Evolutionary conservation across 2,797 vertebrate species (phyloP), one percentile per base, ranked within the genome.

Genomic region (Gorsachius magnificus): DNA sequence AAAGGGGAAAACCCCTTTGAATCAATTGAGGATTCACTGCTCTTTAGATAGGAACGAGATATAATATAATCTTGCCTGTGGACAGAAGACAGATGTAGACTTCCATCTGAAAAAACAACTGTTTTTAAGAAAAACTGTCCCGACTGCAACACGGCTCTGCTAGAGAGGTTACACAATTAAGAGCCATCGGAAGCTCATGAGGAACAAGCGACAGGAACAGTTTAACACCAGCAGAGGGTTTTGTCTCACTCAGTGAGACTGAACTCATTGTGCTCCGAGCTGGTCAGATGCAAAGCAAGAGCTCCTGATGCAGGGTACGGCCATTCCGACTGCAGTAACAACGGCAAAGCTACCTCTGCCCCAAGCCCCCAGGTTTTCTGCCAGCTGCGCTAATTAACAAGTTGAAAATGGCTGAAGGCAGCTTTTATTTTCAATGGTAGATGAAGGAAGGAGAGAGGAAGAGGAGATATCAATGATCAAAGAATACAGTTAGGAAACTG

Each of bases 101-200:
- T 71, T 81, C 54, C 20, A 43, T 33, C 43, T 57, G 69, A 53
- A 86, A 68, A 63, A 68, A 33, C 18, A 80, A 25, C 6, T 41
- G 20, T 3, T 75, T 80, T 83, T 43, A 66, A 81, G 43, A 46
- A 91, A 71, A 87, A 41, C 38, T 26, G 20, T n/a, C 50, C 20
- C 0, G 0, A 11, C 13, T 61, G 61, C 64, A 85, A 66, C 22
- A 36, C 1, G 0, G 26, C 22, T 61, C 29, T 89, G 36, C 29
- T 36, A 24, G 41, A 66, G 60, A 83, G 50, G 48, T 60, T 50
- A 65, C 46, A 88, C n/a, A 87, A 36, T n/a, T 45, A 80, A 80
- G 6, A 91, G 51, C 57, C 33, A 36, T 56, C 0, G 0, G 33
- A 84, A 84, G 35, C 61, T 81, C 57, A 77, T 1, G 8, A 80